A percentile compares a stretch with the other conserved stretches of the same genome.
These are phyloP conservation scores for Syngnathus scovelli DNA, from an alignment of 2,113 vertebrate genomes.

Conservation along the genomic window DNA sequence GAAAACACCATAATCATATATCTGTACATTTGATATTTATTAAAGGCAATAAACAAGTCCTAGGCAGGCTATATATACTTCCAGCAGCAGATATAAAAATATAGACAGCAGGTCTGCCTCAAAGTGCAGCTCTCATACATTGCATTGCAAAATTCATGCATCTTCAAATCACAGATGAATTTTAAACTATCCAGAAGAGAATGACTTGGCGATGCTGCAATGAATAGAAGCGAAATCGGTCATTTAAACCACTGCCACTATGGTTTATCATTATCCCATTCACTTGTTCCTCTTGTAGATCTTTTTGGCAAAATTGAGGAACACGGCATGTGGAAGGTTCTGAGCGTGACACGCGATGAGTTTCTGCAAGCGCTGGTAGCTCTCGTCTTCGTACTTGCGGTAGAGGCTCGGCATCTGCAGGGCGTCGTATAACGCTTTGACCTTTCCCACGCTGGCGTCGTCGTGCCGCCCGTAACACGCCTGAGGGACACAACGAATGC, in stretches of 20 bases:
- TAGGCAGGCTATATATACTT: conserved; percentile 1
- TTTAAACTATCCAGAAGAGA: background rate
- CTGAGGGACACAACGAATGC: conserved; percentile 33
- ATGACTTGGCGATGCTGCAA: background rate
- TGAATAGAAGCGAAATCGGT: background rate
- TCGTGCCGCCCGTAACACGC: conserved; percentile 80
- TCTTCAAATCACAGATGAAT: background rate
- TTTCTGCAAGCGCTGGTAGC: conserved; percentile 75
- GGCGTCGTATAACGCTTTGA: conserved; percentile 80
- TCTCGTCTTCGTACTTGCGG: conserved; percentile 78
- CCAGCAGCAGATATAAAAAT: conserved; percentile 27
- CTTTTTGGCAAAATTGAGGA: conserved; percentile 79
- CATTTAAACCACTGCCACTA: background rate
- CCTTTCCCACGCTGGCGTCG: conserved; percentile 74
- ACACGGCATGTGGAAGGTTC: conserved; percentile 75
- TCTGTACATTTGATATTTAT: conserved; percentile 28
- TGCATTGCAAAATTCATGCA: background rate
- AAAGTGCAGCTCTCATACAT: background rate
- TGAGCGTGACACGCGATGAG: conserved; percentile 71
- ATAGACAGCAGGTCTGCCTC: background rate
- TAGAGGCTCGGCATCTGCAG: conserved; percentile 73
- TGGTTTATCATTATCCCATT: conserved; percentile 29
- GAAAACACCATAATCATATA: background rate
- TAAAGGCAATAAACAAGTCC: conserved; percentile 16
- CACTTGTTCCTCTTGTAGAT: conserved; percentile 90